These are phyloP conservation scores for Melipona quadrifasciata DNA, from an alignment of 1,140 invertebrate species.

Conservation along the genomic window DNA sequence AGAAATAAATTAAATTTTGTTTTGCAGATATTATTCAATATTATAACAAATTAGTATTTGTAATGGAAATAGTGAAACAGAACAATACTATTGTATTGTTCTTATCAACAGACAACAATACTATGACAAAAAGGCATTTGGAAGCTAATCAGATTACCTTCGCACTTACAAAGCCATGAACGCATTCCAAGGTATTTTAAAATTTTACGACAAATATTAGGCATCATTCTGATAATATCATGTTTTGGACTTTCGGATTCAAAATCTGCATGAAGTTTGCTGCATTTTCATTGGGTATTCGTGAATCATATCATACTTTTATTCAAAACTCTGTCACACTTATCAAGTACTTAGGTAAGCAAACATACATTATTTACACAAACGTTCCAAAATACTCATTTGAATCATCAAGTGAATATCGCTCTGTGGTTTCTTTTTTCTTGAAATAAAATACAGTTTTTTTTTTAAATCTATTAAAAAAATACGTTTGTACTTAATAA, in stretches of 20 bases:
- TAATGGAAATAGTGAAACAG: not conserved
- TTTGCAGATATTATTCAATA: not conserved
- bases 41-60: not conserved
- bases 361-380: constrained; percentile 74
- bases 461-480: constrained; percentile 11
- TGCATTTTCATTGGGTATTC: constrained; percentile 47
- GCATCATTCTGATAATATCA: constrained; percentile 58
- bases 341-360: constrained; percentile 68
- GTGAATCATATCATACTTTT: constrained; percentile 57
- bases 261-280: constrained; percentile 60
- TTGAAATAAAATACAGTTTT: not conserved
- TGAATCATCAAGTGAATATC: constrained; percentile 20
- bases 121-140: not conserved
- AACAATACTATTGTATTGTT: too few species aligned
- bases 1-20: constrained; percentile 11
- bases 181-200: constrained; percentile 66
- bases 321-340: constrained; percentile 54
- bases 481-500: constrained; percentile 2
- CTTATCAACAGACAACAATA: not conserved
- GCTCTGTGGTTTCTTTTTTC: not conserved
- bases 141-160: constrained; percentile 63
- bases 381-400: constrained; percentile 56
- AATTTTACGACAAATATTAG: constrained; percentile 61
- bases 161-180: constrained; percentile 59
- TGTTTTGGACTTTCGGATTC: constrained; percentile 58